phyloP scores from a whole-genome alignment of 2,113 vertebrate species.

The Dasyurus viverrinus region DNA sequence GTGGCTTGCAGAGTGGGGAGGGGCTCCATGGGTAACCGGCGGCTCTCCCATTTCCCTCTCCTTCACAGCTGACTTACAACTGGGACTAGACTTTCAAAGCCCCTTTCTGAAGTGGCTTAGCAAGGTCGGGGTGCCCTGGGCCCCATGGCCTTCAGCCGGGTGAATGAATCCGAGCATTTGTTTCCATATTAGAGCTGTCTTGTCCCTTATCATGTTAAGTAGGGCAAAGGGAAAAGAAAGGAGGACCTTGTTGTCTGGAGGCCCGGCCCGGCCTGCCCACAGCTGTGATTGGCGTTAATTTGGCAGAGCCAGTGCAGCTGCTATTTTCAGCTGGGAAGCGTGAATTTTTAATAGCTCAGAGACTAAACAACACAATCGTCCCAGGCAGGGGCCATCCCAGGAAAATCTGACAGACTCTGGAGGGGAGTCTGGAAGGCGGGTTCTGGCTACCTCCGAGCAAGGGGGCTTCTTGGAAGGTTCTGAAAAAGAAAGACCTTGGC shows the following conservation, averaged over 20 bases:
- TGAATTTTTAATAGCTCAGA: constrained; percentile 74
- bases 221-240: constrained; percentile 82
- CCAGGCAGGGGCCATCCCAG: not conserved
- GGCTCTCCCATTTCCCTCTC: constrained; percentile 81
- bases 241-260: constrained; percentile 70
- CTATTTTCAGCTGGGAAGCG: constrained; percentile 79
- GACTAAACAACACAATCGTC: constrained; percentile 14
- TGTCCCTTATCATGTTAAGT: constrained; percentile 86
- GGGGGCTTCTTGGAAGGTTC: no score
- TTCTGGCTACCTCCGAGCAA: not conserved
- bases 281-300: constrained; percentile 80
- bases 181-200: constrained; percentile 84
- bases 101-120: constrained; percentile 78
- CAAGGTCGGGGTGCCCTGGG: constrained; percentile 67
- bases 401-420: not conserved
- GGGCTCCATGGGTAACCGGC: constrained; percentile 72
- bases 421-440: no score
- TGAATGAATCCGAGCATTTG: constrained; percentile 88
- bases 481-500: no score
- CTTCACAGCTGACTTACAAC: constrained; percentile 71
- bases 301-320: constrained; percentile 81
- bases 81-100: constrained; percentile 64
- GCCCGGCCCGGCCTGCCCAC: constrained; percentile 70
- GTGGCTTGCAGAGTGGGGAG: not conserved
- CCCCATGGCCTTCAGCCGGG: constrained; percentile 86